Percentiles rank a stretch among this genome's conserved stretches.
phyloP scores from a whole-genome alignment of 2,888 invertebrate genomes.

The Pantelozetes paolii region DNA sequence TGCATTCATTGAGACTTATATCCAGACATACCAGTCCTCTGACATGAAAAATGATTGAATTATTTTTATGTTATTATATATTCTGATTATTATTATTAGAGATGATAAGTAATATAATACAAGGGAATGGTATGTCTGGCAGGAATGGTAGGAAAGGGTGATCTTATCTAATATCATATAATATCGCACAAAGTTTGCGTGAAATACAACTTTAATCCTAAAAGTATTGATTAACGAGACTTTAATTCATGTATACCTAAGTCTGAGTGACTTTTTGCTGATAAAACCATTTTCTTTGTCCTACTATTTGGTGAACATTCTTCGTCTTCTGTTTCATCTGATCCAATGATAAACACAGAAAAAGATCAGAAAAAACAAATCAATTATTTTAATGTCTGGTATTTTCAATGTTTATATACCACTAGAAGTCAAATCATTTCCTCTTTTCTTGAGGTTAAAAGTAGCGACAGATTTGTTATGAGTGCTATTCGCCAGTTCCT shows the following conservation, averaged over 20 bases:
- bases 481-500: constrained; percentile 11
- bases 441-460: constrained; percentile 43
- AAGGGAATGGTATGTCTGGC: no score
- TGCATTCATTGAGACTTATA: no score
- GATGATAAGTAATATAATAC: no score
- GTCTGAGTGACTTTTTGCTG: constrained; percentile 29
- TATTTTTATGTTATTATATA: no score
- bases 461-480: constrained; percentile 43
- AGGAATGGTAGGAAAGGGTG: no score
- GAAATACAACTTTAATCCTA: not conserved
- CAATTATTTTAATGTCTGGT: constrained; percentile 1
- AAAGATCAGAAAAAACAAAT: constrained; percentile 31
- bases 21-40: no score
- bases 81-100: no score
- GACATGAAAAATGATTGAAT: no score
- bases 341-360: constrained; percentile 1
- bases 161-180: no score
- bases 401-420: constrained; percentile 39
- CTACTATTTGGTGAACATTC: constrained; percentile 13
- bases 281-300: constrained; percentile 29
- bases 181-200: not conserved
- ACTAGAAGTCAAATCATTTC: constrained; percentile 44
- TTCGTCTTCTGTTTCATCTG: constrained; percentile 26
- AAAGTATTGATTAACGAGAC: not conserved
- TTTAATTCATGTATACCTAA: constrained; percentile 8